These are phyloP conservation scores for Plusia festucae DNA, from an alignment of 2,888 invertebrate species.

Conservation along the genomic window DNA sequence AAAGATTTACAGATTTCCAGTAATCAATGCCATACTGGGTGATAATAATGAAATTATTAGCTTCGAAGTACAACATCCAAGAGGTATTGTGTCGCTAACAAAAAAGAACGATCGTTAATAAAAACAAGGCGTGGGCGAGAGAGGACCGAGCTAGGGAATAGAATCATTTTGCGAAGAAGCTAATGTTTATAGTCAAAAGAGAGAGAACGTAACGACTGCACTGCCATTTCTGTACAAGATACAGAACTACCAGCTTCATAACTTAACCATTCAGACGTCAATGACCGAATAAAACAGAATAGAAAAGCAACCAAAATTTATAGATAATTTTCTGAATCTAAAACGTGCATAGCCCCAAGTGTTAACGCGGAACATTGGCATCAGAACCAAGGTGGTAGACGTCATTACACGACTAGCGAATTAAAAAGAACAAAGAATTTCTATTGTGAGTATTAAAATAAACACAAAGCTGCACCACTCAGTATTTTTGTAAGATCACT, in stretches of 20 bases:
- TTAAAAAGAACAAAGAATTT: conserved; percentile 28
- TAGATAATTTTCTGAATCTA: conserved; percentile 19
- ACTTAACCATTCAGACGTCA: conserved; percentile 32
- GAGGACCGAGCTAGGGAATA: conserved; percentile 16
- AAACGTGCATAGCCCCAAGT: conserved; percentile 22
- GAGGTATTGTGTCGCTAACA: conserved; percentile 1
- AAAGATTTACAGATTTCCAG: conserved; percentile 16
- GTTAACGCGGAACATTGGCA: conserved; percentile 39
- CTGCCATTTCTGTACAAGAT: conserved; percentile 19
- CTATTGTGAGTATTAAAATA: conserved; percentile 23
- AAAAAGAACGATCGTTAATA: conserved; percentile 22
- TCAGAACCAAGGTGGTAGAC: conserved; percentile 18
- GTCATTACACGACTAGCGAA: conserved; percentile 28
- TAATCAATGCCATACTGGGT: background rate
- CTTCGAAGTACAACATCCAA: conserved; percentile 9
- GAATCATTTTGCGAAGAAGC: conserved; percentile 27
- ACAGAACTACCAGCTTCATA: conserved; percentile 24
- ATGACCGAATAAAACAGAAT: conserved; percentile 35
- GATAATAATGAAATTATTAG: background rate
- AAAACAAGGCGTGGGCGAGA: conserved; percentile 40
- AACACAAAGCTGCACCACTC: conserved; percentile 27
- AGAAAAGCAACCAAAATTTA: conserved; percentile 17
- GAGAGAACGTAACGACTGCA: conserved; percentile 39
- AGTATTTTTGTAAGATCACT: conserved; percentile 11
- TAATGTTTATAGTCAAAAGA: conserved; percentile 27